Conservation (phyloP, 1,140 invertebrate genomes). For the Drosophila mauritiana region DNA sequence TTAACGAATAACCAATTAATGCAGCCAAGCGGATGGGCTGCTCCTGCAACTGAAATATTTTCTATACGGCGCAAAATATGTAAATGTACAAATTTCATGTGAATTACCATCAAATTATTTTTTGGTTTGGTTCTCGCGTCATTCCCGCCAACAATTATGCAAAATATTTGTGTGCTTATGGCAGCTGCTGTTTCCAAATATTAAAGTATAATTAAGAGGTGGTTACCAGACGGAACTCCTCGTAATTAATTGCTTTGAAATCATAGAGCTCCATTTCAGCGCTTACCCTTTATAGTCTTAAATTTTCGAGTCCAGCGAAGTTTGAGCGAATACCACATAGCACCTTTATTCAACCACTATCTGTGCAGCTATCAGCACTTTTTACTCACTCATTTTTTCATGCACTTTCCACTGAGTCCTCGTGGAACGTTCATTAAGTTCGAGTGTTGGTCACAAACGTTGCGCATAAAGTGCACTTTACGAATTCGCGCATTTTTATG, state of each 20-base stretch:
- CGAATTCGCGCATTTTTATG: conserved; percentile 81
- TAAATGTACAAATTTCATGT: conserved; percentile 52
- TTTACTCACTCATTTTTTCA: conserved; percentile 32
- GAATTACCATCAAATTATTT: conserved; percentile 62
- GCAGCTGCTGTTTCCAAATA: conserved; percentile 51
- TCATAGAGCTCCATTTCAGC: background rate
- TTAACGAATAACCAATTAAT: conserved; percentile 70
- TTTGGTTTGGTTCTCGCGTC: conserved; percentile 46
- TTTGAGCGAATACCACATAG: background rate
- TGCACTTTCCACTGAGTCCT: conserved; percentile 20
- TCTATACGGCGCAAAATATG: conserved; percentile 28
- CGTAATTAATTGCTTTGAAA: conserved; percentile 6
- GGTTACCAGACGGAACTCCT: conserved; percentile 24
- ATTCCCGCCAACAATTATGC: conserved; percentile 56
- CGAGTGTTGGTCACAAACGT: conserved; percentile 47
- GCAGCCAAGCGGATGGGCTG: conserved; percentile 34
- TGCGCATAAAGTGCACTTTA: conserved; percentile 74
- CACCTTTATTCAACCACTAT: background rate
- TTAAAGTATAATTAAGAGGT: conserved; percentile 74
- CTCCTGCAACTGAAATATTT: conserved; percentile 44
- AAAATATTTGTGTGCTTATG: conserved; percentile 49
- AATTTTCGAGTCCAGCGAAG: background rate
- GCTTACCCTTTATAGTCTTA: too few relatives aligned
- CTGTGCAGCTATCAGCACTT: background rate
- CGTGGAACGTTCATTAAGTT: conserved; percentile 20